Percentiles rank a stretch among this genome's conserved stretches.
Conservation (phyloP, 2,797 vertebrate species). For the Mycteria americana region DNA sequence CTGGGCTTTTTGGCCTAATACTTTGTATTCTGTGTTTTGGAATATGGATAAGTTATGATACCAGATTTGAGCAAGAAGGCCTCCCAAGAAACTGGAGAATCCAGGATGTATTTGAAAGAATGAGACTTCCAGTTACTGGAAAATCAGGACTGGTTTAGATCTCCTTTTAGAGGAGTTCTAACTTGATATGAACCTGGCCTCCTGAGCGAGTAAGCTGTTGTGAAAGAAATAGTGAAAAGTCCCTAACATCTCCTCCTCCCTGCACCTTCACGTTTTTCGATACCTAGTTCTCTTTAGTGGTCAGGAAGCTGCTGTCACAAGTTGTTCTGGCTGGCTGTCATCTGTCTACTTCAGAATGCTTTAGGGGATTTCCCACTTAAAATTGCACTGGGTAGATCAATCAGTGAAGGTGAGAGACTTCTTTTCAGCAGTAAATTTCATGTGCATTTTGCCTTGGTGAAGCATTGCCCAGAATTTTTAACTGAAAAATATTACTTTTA, state of each 20-base stretch:
- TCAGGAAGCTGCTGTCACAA: conserved; percentile 19
- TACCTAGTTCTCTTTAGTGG: neutral
- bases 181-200: neutral
- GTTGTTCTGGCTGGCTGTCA: neutral
- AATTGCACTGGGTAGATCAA: neutral
- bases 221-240: neutral
- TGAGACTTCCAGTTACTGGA: neutral
- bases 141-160: neutral
- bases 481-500: neutral
- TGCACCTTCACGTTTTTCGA: neutral
- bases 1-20: neutral
- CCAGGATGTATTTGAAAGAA: neutral
- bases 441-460: neutral
- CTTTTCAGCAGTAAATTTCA: neutral
- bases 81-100: neutral
- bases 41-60: neutral
- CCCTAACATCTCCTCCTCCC: neutral
- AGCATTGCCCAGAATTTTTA: neutral
- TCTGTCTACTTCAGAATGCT: neutral
- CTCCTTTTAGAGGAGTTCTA: neutral
- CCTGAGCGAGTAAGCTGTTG: neutral
- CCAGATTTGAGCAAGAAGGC: neutral
- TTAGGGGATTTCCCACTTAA: conserved; percentile 15
- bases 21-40: neutral
- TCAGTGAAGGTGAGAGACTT: neutral